A percentile compares a stretch with the other conserved stretches of the same genome.
phyloP scores from a whole-genome alignment of 2,797 vertebrate genomes.

The Epinephelus coioides region DNA sequence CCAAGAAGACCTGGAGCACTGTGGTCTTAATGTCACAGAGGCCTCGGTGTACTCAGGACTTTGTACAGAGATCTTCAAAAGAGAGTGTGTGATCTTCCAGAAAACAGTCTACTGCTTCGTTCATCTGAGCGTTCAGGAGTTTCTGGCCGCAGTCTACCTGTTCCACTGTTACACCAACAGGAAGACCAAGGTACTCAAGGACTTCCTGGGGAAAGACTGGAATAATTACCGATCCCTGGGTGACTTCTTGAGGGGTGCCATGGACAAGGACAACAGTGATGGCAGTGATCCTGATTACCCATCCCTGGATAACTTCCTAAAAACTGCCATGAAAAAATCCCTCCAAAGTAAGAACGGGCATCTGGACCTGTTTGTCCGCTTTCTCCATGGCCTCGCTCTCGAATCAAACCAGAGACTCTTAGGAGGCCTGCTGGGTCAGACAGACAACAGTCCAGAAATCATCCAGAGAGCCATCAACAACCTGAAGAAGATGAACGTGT shows the following conservation, averaged over 20 bases:
- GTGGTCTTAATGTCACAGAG: constrained; percentile 14
- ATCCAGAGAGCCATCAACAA: not conserved
- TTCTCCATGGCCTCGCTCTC: too few species aligned
- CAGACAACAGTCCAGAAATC: not conserved
- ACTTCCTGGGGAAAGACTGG: not conserved
- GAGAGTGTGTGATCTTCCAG: too few species aligned
- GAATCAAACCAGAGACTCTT: too few species aligned
- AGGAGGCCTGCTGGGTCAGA: too few species aligned
- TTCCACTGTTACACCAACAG: constrained; percentile 26
- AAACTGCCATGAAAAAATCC: not conserved
- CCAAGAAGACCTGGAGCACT: constrained; percentile 19
- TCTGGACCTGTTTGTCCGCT: constrained; percentile 18
- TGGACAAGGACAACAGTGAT: not conserved
- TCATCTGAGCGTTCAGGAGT: too few species aligned
- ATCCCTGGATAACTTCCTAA: not conserved
- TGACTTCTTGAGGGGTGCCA: too few species aligned
- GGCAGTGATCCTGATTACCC: too few species aligned
- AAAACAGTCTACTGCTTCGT: too few species aligned
- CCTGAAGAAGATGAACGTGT: constrained; percentile 7
- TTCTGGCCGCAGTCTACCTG: not conserved
- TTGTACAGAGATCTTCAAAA: not conserved
- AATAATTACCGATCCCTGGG: too few species aligned
- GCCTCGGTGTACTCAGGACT: too few species aligned
- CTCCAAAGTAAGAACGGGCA: constrained; percentile 4
- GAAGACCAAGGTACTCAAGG: not conserved